Conservation (phyloP, 37 sponge, comb jelly and placozoan species). For the Oopsacas minuta region DNA sequence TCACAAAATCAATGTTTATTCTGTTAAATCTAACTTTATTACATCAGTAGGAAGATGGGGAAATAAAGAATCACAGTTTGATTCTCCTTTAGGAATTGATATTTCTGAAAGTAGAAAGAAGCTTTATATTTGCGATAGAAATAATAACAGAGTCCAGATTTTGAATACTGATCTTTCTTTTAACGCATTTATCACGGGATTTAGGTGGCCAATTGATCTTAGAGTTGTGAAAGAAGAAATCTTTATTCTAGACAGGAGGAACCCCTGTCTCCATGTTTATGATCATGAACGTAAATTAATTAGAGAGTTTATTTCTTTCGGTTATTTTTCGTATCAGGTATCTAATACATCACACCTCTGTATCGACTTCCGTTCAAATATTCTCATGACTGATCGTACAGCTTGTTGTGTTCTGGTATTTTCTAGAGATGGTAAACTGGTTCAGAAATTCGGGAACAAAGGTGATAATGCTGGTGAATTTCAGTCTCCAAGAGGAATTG, state of each 20-base stretch:
- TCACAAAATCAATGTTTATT: background rate
- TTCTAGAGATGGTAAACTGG: background rate
- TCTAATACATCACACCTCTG: background rate
- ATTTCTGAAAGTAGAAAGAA: background rate
- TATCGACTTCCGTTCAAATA: background rate
- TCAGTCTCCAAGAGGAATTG: background rate
- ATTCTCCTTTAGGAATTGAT: background rate
- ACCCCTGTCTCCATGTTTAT: constrained; percentile 13
- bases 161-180: background rate
- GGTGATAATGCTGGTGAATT: background rate
- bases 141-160: background rate
- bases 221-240: background rate
- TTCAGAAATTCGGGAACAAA: background rate
- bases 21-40: background rate
- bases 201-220: background rate
- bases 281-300: background rate
- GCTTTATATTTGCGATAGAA: background rate
- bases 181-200: background rate
- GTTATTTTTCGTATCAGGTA: background rate
- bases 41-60: background rate
- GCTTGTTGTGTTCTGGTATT: background rate
- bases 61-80: background rate
- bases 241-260: background rate
- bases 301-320: background rate
- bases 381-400: background rate